Evolutionary conservation across 1,140 invertebrate species (phyloP).

Genomic region (Drosophila littoralis): DNA sequence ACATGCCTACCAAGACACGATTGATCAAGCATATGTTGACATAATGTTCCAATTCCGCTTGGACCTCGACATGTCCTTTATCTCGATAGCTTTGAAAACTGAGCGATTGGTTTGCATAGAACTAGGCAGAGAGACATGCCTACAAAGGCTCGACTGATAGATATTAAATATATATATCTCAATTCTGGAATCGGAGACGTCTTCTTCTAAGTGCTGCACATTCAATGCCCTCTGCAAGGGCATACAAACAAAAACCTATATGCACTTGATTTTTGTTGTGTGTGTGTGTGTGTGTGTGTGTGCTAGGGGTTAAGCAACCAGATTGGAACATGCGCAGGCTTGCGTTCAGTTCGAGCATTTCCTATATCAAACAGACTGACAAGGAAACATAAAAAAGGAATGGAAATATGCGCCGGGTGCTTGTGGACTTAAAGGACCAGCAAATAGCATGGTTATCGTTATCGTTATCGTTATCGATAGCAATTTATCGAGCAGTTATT

Average conservation of each 20-base stretch:
- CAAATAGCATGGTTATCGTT: slow-evolving; percentile 1
- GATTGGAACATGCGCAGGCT: slow-evolving; percentile 25
- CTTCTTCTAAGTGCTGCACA: no score
- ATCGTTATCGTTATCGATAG: background rate
- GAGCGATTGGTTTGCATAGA: no score
- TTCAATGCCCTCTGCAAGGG: background rate
- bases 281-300: slow-evolving; percentile 8
- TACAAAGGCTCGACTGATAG: no score
- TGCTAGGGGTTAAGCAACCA: slow-evolving; percentile 35
- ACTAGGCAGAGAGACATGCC: no score
- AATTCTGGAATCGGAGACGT: no score
- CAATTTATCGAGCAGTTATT: background rate
- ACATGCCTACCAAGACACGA: no score
- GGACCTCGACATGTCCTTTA: no score
- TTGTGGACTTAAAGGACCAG: background rate
- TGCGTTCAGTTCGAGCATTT: background rate
- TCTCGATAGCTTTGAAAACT: no score
- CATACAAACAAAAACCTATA: background rate
- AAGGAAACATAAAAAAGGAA: slow-evolving; percentile 1
- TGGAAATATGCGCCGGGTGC: background rate
- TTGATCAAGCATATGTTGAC: no score
- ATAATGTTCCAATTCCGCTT: no score
- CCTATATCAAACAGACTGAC: slow-evolving; percentile 22
- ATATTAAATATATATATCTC: no score
- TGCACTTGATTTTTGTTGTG: background rate